Evolutionary conservation across 1,140 invertebrate species (phyloP), one percentile per base, ranked within the genome.

Genomic region (Heliconius nattereri): DNA sequence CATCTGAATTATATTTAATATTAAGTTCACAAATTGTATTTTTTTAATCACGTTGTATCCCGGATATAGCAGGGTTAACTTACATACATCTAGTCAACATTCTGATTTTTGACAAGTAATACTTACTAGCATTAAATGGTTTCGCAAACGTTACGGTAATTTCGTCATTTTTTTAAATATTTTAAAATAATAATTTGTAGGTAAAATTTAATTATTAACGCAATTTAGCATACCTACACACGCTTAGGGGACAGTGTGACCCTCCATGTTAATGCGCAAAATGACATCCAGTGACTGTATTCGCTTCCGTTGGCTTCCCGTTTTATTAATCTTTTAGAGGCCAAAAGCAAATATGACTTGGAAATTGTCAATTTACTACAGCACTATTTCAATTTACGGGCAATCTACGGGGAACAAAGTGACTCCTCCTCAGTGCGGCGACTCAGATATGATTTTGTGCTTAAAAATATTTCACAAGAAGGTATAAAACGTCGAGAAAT

Each of bases 321-420:
- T 82, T 87, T 87, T 87, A 87, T 85, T 85, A 86, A 85, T 84
- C 78, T 83, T 85, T 86, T 80, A 78, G 75, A 85, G 84, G 84
- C 76, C 80, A 83, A 78, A 76, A 57, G 78, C 73, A 81, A 81
- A 81, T 81, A 81, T 78, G 80, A 81, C 76, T 78, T 78, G 82
- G 76, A 83, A 83, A 83, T 83, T 78, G 79, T 35, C 82, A 81
- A 81, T 81, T 81, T 81, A 81, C 60, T 76, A 76, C 52, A 40
- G 76, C 79, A 78, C 79, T 76, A 81, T 83, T 78, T 77, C 76
- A 78, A 78, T 83, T 70, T 78, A 70, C 74, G 75, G 78, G 79
- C 81, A 74, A 75, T 66, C 49, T 79, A 72, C 71, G 73, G 35
- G 54, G 79, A 66, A 76, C 66, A 76, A 66, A 73, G 29, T 66